Percentiles rank a stretch among this genome's conserved stretches.
Conservation (phyloP, 2,797 vertebrate species). For the Phaenicophaeus curvirostris region DNA sequence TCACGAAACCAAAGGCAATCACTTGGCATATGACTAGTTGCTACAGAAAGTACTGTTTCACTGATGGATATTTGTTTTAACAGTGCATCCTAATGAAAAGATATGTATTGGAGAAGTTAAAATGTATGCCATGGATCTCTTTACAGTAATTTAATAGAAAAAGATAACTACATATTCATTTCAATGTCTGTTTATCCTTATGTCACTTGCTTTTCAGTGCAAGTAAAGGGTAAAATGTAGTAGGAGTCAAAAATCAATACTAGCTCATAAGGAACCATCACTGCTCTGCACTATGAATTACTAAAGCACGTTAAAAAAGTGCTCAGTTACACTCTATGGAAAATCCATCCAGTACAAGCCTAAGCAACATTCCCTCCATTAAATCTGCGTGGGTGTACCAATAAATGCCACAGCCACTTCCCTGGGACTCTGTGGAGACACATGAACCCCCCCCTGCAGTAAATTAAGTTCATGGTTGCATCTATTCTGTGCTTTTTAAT, state of each 20-base stretch:
- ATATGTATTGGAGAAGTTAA: neutral
- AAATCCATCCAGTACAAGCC: neutral
- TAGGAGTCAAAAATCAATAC: neutral
- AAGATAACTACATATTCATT: neutral
- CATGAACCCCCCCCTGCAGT: neutral
- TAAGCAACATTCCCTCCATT: neutral
- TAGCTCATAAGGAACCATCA: neutral
- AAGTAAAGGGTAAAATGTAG: neutral
- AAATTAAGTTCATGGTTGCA: neutral
- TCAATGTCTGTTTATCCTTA: neutral
- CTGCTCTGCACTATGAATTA: neutral
- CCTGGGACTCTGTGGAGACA: rapidly evolving
- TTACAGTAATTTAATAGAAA: neutral
- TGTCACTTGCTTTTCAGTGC: neutral
- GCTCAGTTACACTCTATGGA: rapidly evolving
- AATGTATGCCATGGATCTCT: neutral
- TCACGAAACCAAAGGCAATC: neutral
- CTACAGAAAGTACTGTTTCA: neutral
- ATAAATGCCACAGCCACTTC: neutral
- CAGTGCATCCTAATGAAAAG: conserved; percentile 21
- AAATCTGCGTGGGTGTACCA: rapidly evolving
- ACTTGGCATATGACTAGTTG: neutral
- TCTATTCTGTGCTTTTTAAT: neutral
- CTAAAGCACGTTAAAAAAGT: neutral
- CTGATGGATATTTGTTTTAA: conserved; percentile 26